Conservation (phyloP, 1,140 invertebrate species). For the Drosophila guanche region DNA sequence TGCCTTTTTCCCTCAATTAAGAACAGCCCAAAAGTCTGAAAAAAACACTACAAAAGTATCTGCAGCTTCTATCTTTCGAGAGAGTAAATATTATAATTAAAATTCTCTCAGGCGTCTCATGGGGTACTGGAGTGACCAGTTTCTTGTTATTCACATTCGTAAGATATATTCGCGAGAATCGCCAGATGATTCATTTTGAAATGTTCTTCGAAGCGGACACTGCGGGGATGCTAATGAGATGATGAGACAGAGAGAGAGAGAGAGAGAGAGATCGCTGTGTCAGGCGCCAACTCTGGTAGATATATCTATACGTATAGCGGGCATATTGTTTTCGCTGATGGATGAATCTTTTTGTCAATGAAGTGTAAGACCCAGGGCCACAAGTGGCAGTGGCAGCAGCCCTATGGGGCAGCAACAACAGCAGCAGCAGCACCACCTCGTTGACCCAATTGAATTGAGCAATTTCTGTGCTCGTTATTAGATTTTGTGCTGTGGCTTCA, state of each 20-base stretch:
- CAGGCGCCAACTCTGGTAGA: too few relatives aligned
- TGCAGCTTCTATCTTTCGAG: slow-evolving; percentile 21
- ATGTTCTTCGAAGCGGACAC: slow-evolving; percentile 37
- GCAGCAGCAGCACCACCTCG: slow-evolving; percentile 29
- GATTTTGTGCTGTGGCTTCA: slow-evolving; percentile 62
- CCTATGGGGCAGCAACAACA: slow-evolving; percentile 7
- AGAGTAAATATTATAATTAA: slow-evolving; percentile 22
- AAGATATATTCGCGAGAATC: slow-evolving; percentile 16
- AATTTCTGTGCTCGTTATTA: slow-evolving; percentile 69
- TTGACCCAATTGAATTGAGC: slow-evolving; percentile 74
- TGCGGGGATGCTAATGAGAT: slow-evolving; percentile 46
- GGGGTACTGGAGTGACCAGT: slow-evolving; percentile 55
- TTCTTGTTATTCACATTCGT: slow-evolving; percentile 4
- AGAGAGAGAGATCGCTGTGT: slow-evolving; percentile 2
- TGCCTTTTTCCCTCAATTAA: slow-evolving; percentile 55
- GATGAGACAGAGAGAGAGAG: slow-evolving; percentile 20
- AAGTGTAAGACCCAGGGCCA: too few relatives aligned
- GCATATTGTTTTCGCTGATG: slow-evolving; percentile 1
- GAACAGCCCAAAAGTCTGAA: slow-evolving; percentile 20
- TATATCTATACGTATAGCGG: too few relatives aligned
- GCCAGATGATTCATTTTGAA: slow-evolving; percentile 37
- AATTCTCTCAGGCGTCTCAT: slow-evolving; percentile 13
- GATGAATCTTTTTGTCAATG: slow-evolving; percentile 8
- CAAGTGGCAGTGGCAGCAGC: not conserved
- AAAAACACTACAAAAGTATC: slow-evolving; percentile 10